phyloP scores from a whole-genome alignment of 2,113 vertebrate genomes.

The Sphaerodactylus townsendi region DNA sequence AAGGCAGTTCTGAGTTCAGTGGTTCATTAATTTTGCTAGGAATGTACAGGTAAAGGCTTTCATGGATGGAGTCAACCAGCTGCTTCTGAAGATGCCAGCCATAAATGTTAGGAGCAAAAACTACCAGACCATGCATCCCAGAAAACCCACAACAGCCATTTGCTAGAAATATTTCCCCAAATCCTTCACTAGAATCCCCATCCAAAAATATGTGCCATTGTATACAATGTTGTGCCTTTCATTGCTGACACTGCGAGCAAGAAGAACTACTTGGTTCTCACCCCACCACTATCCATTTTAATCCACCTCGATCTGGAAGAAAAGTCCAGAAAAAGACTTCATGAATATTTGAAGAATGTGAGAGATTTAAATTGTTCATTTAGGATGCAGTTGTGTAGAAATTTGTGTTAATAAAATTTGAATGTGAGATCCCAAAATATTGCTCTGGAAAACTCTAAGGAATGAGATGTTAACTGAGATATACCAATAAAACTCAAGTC shows the following conservation, averaged over 20 bases:
- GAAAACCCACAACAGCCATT: too few species aligned
- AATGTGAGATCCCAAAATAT: slow-evolving; percentile 16
- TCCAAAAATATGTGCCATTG: neutral
- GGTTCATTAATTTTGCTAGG: slow-evolving; percentile 12
- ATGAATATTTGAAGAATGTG: neutral
- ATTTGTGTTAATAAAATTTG: slow-evolving; percentile 1
- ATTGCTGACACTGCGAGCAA: neutral
- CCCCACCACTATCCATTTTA: neutral
- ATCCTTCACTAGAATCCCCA: neutral
- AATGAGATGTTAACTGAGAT: neutral
- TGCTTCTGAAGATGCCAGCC: too few species aligned
- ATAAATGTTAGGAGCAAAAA: too few species aligned
- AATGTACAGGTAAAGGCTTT: too few species aligned
- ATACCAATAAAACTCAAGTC: neutral
- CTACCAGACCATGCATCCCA: too few species aligned
- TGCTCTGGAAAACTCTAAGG: neutral
- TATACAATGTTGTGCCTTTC: slow-evolving; percentile 27
- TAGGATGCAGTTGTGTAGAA: neutral
- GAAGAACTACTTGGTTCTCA: neutral
- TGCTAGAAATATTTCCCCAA: slow-evolving; percentile 17
- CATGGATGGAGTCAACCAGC: too few species aligned
- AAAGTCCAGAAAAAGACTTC: too few species aligned
- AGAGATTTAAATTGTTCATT: slow-evolving; percentile 9
- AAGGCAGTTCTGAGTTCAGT: slow-evolving; percentile 25
- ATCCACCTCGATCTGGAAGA: neutral